Evolutionary conservation across 1,140 invertebrate species (phyloP).

Genomic region (Gyrodactylus bullatarudis): DNA sequence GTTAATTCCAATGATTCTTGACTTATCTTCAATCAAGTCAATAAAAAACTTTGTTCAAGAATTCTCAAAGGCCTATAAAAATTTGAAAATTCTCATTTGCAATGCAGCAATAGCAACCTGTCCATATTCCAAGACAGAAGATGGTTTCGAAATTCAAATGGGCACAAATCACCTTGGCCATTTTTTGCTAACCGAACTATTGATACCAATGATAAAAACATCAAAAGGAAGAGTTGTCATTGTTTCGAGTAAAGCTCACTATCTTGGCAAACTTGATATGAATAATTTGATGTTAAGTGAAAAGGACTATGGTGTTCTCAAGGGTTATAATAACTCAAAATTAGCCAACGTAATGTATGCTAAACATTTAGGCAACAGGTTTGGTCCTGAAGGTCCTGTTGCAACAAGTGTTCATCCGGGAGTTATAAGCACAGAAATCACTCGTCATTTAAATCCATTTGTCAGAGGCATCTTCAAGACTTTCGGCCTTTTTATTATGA

Average conservation of each 20-base stretch:
- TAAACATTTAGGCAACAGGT: constrained; percentile 23
- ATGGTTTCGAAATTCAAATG: constrained; percentile 23
- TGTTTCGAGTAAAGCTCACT: constrained; percentile 25
- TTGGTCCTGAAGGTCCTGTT: constrained; percentile 10
- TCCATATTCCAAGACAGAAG: constrained; percentile 15
- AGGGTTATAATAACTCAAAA: constrained; percentile 32
- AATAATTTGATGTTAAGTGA: constrained; percentile 16
- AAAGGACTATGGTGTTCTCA: constrained; percentile 13
- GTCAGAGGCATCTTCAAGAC: no score
- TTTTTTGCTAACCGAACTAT: constrained; percentile 35
- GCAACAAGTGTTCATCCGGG: constrained; percentile 15
- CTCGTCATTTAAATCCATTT: constrained; percentile 8
- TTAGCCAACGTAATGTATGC: constrained; percentile 36
- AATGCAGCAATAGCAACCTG: constrained; percentile 37
- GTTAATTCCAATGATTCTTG: neutral
- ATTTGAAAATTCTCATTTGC: constrained; percentile 30
- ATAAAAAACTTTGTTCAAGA: neutral
- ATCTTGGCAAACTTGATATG: constrained; percentile 12
- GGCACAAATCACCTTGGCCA: constrained; percentile 23
- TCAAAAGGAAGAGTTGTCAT: constrained; percentile 41
- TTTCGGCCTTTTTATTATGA: no score
- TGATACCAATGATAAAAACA: constrained; percentile 29
- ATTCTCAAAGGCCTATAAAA: neutral
- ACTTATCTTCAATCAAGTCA: neutral
- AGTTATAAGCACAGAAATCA: constrained; percentile 13